Percentiles rank a stretch among this genome's conserved stretches.
Conservation (phyloP, 2,797 vertebrate species). For the Prionace glauca region DNA sequence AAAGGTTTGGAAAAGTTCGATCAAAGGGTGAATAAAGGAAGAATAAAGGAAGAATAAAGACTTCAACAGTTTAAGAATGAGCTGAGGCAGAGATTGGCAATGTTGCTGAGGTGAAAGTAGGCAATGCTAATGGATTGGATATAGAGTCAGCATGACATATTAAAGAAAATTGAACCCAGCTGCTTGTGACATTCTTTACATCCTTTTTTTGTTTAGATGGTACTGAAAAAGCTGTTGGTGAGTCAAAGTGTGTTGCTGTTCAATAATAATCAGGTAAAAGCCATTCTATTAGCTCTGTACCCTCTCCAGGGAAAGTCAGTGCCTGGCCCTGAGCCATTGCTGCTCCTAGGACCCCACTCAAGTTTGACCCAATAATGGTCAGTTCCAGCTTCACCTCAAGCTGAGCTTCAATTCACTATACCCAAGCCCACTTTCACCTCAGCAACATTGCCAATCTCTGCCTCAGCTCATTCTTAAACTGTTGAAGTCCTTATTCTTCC, state of each 20-base stretch:
- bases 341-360: background rate
- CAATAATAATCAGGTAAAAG: background rate
- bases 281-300: background rate
- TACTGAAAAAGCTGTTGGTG: background rate
- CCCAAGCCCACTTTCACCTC: background rate
- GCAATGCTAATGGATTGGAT: background rate
- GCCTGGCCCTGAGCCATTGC: background rate
- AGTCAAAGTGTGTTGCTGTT: background rate
- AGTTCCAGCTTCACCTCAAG: background rate
- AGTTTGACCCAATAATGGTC: background rate
- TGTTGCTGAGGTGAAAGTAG: background rate
- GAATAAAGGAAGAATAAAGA: background rate
- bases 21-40: no score
- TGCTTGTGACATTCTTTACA: background rate
- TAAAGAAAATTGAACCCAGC: background rate
- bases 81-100: background rate
- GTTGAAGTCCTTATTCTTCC: background rate
- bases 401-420: background rate
- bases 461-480: background rate
- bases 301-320: background rate
- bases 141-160: background rate
- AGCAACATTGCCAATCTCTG: background rate
- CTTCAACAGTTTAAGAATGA: background rate
- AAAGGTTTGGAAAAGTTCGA: background rate
- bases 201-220: background rate